A percentile compares a stretch with the other conserved stretches of the same genome.
These are phyloP conservation scores for Xerus inauris DNA, from an alignment of 2,113 vertebrate species.

Conservation along the genomic window DNA sequence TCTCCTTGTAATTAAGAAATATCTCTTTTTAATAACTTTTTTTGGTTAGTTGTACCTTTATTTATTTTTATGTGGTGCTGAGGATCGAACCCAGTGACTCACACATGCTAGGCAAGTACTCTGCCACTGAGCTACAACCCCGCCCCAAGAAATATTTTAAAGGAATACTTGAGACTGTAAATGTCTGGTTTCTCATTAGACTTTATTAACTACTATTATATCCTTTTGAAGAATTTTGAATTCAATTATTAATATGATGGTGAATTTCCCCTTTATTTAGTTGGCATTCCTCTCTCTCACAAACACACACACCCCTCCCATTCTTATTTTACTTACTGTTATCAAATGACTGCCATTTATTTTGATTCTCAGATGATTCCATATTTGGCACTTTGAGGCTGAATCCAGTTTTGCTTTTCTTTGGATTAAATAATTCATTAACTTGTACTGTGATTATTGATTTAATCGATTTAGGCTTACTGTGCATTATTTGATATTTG, in stretches of 20 bases:
- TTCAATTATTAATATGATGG: not conserved
- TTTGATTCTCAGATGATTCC: not conserved
- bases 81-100: no score
- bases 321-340: not conserved
- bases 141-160: conserved; percentile 22
- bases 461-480: not conserved
- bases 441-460: not conserved
- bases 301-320: not conserved
- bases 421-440: not conserved
- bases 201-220: not conserved
- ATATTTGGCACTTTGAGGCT: not conserved
- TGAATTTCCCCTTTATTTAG: not conserved
- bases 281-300: not conserved
- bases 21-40: no score
- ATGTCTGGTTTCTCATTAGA: not conserved
- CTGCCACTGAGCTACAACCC: no score
- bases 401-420: not conserved
- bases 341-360: not conserved
- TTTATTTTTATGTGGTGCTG: no score
- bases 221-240: not conserved
- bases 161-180: not conserved
- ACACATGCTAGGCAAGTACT: no score
- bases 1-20: not conserved
- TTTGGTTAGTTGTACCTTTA: no score
- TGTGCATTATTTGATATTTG: not conserved